These are phyloP conservation scores for Microplitis demolitor DNA, from an alignment of 1,140 invertebrate genomes.

Conservation along the genomic window DNA sequence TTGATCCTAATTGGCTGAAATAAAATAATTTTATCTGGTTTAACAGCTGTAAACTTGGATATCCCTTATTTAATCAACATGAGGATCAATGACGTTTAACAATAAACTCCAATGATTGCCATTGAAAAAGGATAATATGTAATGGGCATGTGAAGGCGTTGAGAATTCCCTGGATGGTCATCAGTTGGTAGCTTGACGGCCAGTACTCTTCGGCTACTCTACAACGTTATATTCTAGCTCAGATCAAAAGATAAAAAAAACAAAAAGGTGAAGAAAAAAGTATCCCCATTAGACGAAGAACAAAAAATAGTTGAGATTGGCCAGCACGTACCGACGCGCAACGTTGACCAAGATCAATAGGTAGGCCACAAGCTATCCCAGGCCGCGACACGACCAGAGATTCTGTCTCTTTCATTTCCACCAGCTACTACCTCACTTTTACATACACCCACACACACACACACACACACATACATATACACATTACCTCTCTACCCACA, in stretches of 20 bases:
- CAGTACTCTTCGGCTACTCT: background rate
- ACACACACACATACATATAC: too few relatives aligned
- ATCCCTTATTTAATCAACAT: too few relatives aligned
- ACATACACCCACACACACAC: too few relatives aligned
- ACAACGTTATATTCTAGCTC: background rate
- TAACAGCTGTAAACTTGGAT: too few relatives aligned
- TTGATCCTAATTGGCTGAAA: too few relatives aligned
- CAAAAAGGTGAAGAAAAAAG: slow-evolving; percentile 6
- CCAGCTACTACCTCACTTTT: background rate
- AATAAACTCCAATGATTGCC: too few relatives aligned
- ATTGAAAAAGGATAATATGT: background rate
- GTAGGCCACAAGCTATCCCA: slow-evolving; percentile 48
- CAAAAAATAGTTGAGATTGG: slow-evolving; percentile 22
- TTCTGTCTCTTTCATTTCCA: slow-evolving; percentile 24
- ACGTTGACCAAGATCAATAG: slow-evolving; percentile 55
- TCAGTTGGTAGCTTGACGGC: background rate
- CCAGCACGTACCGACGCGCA: slow-evolving; percentile 40
- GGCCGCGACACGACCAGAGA: slow-evolving; percentile 40
- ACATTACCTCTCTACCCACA: too few relatives aligned
- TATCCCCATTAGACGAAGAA: slow-evolving; percentile 14
- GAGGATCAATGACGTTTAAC: too few relatives aligned
- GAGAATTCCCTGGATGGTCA: background rate
- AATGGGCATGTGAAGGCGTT: background rate
- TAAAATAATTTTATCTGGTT: too few relatives aligned
- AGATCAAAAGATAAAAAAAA: background rate